phyloP scores from a whole-genome alignment of 2,797 vertebrate genomes.

The Myotis vivesi region DNA sequence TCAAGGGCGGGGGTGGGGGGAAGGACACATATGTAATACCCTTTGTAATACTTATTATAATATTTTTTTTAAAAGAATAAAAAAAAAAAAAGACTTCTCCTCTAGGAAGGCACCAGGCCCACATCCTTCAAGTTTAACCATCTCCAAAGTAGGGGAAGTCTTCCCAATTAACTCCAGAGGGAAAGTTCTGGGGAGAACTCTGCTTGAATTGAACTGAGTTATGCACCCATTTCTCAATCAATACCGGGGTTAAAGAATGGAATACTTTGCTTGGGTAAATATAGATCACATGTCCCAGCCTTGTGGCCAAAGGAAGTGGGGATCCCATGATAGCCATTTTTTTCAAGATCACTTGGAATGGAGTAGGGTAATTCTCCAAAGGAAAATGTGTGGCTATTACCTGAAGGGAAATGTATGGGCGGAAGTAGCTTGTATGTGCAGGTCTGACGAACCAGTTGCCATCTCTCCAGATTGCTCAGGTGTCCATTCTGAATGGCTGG shows the following conservation, averaged over 20 bases:
- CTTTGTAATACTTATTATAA: no score
- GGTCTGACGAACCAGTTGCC: neutral
- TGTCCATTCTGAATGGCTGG: neutral
- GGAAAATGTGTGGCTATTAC: neutral
- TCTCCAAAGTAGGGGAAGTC: neutral
- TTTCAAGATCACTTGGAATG: neutral
- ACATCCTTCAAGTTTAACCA: slow-evolving; percentile 29
- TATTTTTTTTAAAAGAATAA: no score
- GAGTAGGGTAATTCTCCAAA: neutral
- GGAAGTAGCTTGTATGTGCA: neutral
- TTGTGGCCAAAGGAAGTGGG: neutral
- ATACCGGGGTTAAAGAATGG: neutral
- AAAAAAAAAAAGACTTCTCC: neutral
- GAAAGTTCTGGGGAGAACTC: neutral
- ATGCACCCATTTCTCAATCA: neutral
- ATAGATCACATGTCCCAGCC: neutral
- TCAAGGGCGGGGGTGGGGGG: no score
- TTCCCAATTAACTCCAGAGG: slow-evolving; percentile 20
- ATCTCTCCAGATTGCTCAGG: neutral
- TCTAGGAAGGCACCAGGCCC: neutral
- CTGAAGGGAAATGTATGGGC: neutral
- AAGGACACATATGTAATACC: no score
- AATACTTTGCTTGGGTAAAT: neutral
- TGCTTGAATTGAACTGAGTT: neutral
- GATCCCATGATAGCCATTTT: neutral